Evolutionary conservation across 2,113 vertebrate genomes (phyloP).

Genomic region (Boleophthalmus pectinirostris): DNA sequence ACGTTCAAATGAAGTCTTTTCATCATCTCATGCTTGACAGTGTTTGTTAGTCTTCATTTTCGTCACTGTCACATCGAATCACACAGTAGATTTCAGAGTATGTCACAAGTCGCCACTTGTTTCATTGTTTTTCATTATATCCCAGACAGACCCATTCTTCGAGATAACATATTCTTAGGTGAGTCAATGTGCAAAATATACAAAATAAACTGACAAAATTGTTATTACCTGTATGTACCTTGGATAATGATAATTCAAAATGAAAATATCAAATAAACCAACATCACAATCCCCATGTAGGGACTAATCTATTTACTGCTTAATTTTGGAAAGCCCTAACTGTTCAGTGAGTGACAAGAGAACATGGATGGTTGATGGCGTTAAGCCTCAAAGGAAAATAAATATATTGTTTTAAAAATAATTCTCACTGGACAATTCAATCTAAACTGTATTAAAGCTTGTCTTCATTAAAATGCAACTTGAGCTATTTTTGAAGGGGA

Average conservation of each 20-base stretch:
- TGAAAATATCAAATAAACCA: not conserved
- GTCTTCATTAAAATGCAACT: not conserved
- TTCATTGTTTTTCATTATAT: slow-evolving; percentile 52
- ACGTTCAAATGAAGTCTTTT: slow-evolving; percentile 57
- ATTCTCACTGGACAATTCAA: not conserved
- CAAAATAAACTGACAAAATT: slow-evolving; percentile 27
- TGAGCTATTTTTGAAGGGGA: not conserved
- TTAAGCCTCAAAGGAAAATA: not conserved
- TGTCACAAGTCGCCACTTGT: slow-evolving; percentile 43
- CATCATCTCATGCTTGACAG: slow-evolving; percentile 63
- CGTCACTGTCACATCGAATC: slow-evolving; percentile 63
- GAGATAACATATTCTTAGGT: slow-evolving; percentile 31
- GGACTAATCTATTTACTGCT: not conserved
- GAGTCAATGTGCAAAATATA: slow-evolving; percentile 29
- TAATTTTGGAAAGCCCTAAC: not conserved
- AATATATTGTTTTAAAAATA: not conserved
- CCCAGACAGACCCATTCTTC: slow-evolving; percentile 32
- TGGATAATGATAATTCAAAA: not conserved
- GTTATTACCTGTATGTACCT: slow-evolving; percentile 9
- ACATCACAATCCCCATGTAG: not conserved
- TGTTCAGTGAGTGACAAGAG: not conserved
- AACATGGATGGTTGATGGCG: not conserved
- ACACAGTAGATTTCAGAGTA: slow-evolving; percentile 45
- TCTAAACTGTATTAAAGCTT: not conserved
- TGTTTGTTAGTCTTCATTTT: slow-evolving; percentile 63